phyloP scores from a whole-genome alignment of 1,140 invertebrate species.

The Lethocerus indicus region DNA sequence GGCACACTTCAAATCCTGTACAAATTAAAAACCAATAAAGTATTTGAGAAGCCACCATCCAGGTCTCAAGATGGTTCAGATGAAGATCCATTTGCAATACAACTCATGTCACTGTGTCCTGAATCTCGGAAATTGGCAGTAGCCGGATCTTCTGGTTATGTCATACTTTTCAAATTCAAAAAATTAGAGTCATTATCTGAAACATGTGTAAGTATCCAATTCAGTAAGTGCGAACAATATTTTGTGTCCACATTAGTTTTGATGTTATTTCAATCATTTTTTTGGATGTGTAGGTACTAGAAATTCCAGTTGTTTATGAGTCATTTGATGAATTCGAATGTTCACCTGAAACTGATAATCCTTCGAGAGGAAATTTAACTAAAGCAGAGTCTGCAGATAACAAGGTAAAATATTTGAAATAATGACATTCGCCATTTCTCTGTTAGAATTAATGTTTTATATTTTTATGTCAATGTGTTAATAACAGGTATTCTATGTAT shows the following conservation, averaged over 20 bases:
- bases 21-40: constrained; percentile 78
- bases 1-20: constrained; percentile 88
- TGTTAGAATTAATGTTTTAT: not conserved
- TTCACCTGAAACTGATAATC: constrained; percentile 61
- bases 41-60: constrained; percentile 60
- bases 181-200: constrained; percentile 77
- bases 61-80: constrained; percentile 34
- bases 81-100: constrained; percentile 87
- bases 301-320: constrained; percentile 77
- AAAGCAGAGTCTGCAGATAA: constrained; percentile 27
- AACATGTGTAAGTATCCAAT: constrained; percentile 46
- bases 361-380: constrained; percentile 25
- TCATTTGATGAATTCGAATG: constrained; percentile 56
- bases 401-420: constrained; percentile 26
- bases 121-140: constrained; percentile 81
- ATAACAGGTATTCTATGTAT: too few species aligned
- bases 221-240: too few species aligned
- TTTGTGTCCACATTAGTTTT: too few species aligned
- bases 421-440: not conserved
- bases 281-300: constrained; percentile 51
- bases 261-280: too few species aligned
- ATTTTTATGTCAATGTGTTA: too few species aligned
- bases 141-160: constrained; percentile 78
- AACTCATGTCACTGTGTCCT: constrained; percentile 78
- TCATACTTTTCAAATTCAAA: constrained; percentile 88